Conservation (phyloP, 2,888 invertebrate genomes). For the Trachelus troglodyta region DNA sequence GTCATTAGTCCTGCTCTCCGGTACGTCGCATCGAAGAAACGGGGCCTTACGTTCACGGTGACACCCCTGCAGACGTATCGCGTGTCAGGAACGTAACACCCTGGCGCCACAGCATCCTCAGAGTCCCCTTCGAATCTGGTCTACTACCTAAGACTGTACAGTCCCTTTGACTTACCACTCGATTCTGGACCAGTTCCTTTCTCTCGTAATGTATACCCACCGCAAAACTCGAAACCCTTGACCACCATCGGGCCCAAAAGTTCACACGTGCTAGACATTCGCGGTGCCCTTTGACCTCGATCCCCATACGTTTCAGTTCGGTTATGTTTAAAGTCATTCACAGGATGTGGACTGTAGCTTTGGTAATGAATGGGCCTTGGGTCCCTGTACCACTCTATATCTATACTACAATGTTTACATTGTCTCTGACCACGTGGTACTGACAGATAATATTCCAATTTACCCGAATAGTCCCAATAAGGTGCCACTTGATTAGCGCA, state of each 20-base stretch:
- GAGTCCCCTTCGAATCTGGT: conserved; percentile 31
- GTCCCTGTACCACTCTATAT: background rate
- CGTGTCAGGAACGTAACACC: conserved; percentile 57
- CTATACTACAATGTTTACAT: background rate
- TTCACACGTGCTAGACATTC: background rate
- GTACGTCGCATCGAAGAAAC: background rate
- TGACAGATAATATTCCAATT: background rate
- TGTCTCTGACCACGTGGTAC: background rate
- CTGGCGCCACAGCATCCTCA: conserved; percentile 61
- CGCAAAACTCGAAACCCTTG: conserved; percentile 26
- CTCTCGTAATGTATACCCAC: conserved; percentile 26
- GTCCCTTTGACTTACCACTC: conserved; percentile 35
- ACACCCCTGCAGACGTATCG: conserved; percentile 59
- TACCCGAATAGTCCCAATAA: background rate
- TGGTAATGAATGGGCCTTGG: background rate
- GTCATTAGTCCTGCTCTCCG: conserved; percentile 41
- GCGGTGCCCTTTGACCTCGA: background rate
- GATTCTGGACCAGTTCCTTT: conserved; percentile 29
- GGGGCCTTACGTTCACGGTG: conserved; percentile 29
- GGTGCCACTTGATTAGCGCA: background rate
- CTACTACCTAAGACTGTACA: conserved; percentile 23
- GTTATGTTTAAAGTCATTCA: background rate
- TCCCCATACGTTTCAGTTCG: background rate
- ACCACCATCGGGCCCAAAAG: conserved; percentile 10
- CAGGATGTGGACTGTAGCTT: background rate